Evolutionary conservation across 2,113 vertebrate species (phyloP), one percentile per base, ranked within the genome.

Genomic region (Pteronura brasiliensis): DNA sequence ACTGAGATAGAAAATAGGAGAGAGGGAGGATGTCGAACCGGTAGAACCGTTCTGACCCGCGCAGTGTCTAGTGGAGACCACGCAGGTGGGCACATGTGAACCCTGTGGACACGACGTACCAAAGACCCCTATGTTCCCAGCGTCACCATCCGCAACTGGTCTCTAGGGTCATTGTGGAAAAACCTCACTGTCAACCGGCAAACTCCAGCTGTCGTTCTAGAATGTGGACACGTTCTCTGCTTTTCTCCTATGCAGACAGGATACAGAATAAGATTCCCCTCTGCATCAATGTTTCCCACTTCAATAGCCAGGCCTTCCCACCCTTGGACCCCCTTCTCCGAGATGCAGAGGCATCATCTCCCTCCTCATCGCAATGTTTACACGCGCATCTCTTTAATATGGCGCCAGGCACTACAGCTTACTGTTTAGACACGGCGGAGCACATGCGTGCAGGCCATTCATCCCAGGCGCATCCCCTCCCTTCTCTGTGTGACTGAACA

Each of bases 61-160:
- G 21, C 1, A 3, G 77, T 1, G 36, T 10, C 44, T 6, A 8
- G 47, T 8, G 59, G 17, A 57, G 31, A 6, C 39, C 23, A 25
- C 0, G 34, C 36, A 10, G 25, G 27, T 0, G 4, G 25, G 20
- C 18, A 34, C 25, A 9, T 9, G 12, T 4, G 29, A 23, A 25
- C 63, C 13, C 31, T 18, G 27, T 8, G 31, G 34, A n/a, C 11
- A 1, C 14, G 8, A 9, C 0, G 15, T 8, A 7, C 4, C 13
- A 49, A 34, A 29, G 47, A n/a, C 18, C 39, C 25, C 34, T 0
- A n/a, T 20, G 12, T 17, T 57, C 17, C 31, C 91, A 47, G 5
- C 14, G 0, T 21, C 1, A 12, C 42, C 1, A 7, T 31, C 27
- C 44, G 25, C 12, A 21, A 57, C 25, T 18, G 47, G 39, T 59